Evolutionary conservation across 92 coral and sea anemone genomes (phyloP), one percentile per base, ranked within the genome.

Genomic region (Zoanthus sansibaricus): DNA sequence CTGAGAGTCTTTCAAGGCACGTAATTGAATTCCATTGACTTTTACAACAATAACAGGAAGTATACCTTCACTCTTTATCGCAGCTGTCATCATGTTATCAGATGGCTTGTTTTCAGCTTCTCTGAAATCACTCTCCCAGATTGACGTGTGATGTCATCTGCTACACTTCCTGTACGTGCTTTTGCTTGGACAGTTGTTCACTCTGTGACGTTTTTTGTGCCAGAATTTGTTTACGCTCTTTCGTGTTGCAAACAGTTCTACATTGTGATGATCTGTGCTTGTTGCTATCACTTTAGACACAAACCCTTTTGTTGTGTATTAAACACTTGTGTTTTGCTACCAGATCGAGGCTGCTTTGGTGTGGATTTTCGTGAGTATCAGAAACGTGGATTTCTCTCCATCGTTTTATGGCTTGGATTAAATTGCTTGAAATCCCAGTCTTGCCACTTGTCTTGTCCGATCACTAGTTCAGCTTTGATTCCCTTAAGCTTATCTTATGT

Each of bases 381-480:
- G 62, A 14, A 14, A 56, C 17, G 3, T 56, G 62, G 62, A 56
- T 1, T 56, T 56, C 62, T 56, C 17, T 10, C 62, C 62, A 56
- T 56, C 4, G 62, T 56, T 56, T 56, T 56, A 56, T 56, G 62
- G 4, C 62, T 56, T 56, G 2, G 62, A 56, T 56, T 56, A 56
- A 56, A 56, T 14, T 56, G 62, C 62, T 56, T 56, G 62, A 56
- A 56, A 71, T 71, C 76, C 76, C 76, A 71, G 51, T 71, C 76
- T 25, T 71, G 76, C 76, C 76, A 71, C 46, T 71, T 71, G 4
- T 71, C 76, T 71, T 71, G 46, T 32, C 76, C 76, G 15, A 32
- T 3, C 45, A 71, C 76, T 45, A 71, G 18, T 12, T 71, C 76
- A 45, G 76, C 76, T 71, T 71, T 71, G 51, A 71, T 71, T 45